Evolutionary conservation across 2,888 invertebrate genomes (phyloP), one percentile per base, ranked within the genome.

Genomic region (Nomada hirtipes): DNA sequence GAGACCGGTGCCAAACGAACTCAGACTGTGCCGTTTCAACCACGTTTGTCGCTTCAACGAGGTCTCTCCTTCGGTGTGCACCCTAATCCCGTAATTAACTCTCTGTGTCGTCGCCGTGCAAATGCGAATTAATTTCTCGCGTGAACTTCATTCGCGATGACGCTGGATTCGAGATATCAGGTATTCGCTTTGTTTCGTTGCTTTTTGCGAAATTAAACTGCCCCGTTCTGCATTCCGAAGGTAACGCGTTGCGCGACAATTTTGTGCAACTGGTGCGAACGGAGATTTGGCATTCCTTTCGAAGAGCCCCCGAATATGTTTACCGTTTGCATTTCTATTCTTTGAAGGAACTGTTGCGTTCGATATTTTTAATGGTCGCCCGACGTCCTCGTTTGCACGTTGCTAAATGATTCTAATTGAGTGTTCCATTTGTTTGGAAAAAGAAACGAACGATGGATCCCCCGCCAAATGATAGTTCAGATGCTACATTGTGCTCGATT

Each of bases 41-140:
- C 42, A 13, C 67, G 82, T 81, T 71, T 81, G 67, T 81, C 75
- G 70, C 81, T 65, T 70, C 81, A 70, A 69, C 59, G 70, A 67
- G 15, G n/a, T 52, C 47, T 4, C 65, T 52, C 74, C 18, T 52
- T 80, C 18, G 3, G 13, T n/a, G 0, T 42, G n/a, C 13, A 13
- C 23, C 47, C 29, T 59, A 69, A 68, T 73, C 42, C 60, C 57
- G 53, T 50, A 69, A 80, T 80, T 65, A 80, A 69, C 44, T 11
- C 69, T 2, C 23, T 11, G 44, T 11, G 29, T 26, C 26, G 29
- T 13, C 57, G 29, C 18, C 23, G 29, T 36, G 29, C 65, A 29
- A 53, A 79, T 26, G 29, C 59, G 61, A 70, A 65, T 79, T 79
- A 79, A 26, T 23, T 53, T 2, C 13, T 11, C 53, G n/a, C 2